Conservation (phyloP, 2,113 vertebrate species). For the Salvelinus namaycush region DNA sequence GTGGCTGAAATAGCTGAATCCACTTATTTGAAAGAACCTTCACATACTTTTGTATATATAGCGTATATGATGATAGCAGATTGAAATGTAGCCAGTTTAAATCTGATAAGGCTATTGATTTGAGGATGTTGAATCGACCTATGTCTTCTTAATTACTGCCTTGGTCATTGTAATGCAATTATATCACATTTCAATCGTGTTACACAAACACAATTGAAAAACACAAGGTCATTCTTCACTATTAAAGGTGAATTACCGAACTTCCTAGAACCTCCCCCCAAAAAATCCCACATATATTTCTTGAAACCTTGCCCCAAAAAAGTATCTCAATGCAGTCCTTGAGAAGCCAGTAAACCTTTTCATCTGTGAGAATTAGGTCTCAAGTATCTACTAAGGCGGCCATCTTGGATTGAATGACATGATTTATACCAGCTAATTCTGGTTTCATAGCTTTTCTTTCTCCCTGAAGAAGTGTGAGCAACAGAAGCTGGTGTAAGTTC, state of each 20-base stretch:
- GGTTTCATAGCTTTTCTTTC: conserved; percentile 46
- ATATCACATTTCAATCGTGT: conserved; percentile 43
- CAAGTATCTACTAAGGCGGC: no score
- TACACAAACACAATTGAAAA: conserved; percentile 20
- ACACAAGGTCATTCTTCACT: conserved; percentile 5
- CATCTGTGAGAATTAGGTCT: not conserved
- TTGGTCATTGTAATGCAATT: conserved; percentile 28
- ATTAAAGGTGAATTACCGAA: conserved; percentile 3
- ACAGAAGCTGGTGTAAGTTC: conserved; percentile 57
- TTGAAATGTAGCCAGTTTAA: conserved; percentile 38
- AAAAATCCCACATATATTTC: not conserved
- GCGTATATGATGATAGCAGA: conserved; percentile 41
- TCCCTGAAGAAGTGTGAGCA: conserved; percentile 39
- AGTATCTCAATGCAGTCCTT: not conserved
- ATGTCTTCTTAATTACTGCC: conserved; percentile 53
- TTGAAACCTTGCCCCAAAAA: not conserved
- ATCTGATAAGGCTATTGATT: conserved; percentile 63
- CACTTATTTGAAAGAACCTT: no score
- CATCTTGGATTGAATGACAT: conserved; percentile 7
- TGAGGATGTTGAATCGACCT: conserved; percentile 42
- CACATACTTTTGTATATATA: not conserved
- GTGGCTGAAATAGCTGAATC: no score
- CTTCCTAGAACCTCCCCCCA: not conserved
- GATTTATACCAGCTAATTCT: conserved; percentile 50
- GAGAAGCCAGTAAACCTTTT: conserved; percentile 16